phyloP scores from a whole-genome alignment of 2,888 invertebrate genomes.

The Rhingia campestris region DNA sequence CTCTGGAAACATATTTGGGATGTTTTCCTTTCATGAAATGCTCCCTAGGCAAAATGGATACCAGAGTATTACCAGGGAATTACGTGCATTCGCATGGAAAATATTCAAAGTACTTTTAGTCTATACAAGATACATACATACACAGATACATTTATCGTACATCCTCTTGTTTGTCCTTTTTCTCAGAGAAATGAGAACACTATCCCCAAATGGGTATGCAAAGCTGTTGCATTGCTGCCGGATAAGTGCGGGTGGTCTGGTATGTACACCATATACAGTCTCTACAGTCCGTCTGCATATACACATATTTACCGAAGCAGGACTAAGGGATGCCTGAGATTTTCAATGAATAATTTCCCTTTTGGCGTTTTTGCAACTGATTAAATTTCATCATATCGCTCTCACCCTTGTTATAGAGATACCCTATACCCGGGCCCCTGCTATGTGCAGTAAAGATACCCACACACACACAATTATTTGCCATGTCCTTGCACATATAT shows the following conservation, averaged over 20 bases:
- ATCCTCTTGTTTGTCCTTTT: conserved; percentile 41
- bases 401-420: conserved; percentile 25
- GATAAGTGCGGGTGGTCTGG: conserved; percentile 34
- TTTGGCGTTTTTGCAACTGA: conserved; percentile 71
- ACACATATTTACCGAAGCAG: conserved; percentile 33
- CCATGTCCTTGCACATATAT: conserved; percentile 39
- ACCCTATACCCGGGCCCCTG: neutral
- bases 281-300: neutral
- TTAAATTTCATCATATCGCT: conserved; percentile 67
- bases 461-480: conserved; percentile 8
- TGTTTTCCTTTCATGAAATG: conserved; percentile 65
- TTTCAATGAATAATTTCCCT: conserved; percentile 71
- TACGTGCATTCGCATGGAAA: conserved; percentile 70
- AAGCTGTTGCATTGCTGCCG: conserved; percentile 65
- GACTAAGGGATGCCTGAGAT: conserved; percentile 63
- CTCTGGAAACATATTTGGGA: conserved; percentile 61
- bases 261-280: neutral
- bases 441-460: neutral
- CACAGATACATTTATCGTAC: neutral
- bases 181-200: conserved; percentile 1
- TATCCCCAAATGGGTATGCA: conserved; percentile 32
- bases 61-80: conserved; percentile 71
- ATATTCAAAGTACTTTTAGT: conserved; percentile 62
- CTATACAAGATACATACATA: conserved; percentile 5
- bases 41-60: conserved; percentile 63